Evolutionary conservation across 2,113 vertebrate species (phyloP).

Genomic region (Sterna hirundo): DNA sequence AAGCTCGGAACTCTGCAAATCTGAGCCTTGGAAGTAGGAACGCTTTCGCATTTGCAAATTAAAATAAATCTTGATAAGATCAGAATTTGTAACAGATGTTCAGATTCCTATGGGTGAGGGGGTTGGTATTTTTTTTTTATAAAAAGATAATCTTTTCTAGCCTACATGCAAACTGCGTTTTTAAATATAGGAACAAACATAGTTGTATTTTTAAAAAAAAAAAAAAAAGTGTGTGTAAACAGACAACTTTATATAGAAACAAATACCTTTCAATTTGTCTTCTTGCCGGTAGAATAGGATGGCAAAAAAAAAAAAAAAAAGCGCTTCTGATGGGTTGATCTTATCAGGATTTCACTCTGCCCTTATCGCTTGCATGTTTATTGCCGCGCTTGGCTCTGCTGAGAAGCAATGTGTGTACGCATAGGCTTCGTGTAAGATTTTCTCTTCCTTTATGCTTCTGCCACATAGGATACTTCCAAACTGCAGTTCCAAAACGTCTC

Average conservation of each 20-base stretch:
- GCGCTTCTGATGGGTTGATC: conserved; percentile 57
- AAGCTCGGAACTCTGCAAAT: neutral
- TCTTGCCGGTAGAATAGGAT: neutral
- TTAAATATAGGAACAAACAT: neutral
- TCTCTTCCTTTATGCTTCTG: neutral
- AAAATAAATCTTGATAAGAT: conserved; percentile 60
- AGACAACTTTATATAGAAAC: neutral
- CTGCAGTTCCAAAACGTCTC: neutral
- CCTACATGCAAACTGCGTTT: neutral
- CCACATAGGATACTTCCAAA: neutral
- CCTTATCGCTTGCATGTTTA: conserved; percentile 46
- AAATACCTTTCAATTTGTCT: neutral
- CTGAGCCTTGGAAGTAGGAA: neutral
- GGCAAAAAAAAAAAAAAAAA: neutral
- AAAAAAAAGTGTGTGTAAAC: neutral
- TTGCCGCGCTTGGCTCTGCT: neutral
- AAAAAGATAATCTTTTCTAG: neutral
- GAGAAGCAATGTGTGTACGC: accelerated
- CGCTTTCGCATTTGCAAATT: neutral
- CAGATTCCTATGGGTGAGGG: neutral
- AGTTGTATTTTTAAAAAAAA: neutral
- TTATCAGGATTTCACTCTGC: conserved; percentile 62
- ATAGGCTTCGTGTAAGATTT: neutral
- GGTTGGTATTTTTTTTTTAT: neutral
- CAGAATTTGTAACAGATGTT: neutral